Percentiles rank a stretch among this genome's conserved stretches.
Conservation (phyloP, 1,140 invertebrate species). For the Drosophila subobscura region DNA sequence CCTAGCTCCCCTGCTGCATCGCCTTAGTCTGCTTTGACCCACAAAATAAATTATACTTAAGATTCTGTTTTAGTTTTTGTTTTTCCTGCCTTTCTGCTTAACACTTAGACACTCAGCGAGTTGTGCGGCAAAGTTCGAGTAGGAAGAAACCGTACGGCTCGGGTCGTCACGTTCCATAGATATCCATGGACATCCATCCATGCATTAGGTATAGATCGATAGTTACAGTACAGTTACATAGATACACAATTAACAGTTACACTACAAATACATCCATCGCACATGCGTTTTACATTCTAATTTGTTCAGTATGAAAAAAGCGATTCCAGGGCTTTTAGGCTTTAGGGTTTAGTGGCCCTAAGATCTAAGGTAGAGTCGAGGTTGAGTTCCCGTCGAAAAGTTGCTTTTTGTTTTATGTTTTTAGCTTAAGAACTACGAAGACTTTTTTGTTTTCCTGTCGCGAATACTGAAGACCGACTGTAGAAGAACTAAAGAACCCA, state of each 20-base stretch:
- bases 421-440: slow-evolving; percentile 62
- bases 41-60: slow-evolving; percentile 53
- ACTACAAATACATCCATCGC: slow-evolving; percentile 33
- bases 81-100: slow-evolving; percentile 27
- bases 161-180: slow-evolving; percentile 2
- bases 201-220: slow-evolving; percentile 44
- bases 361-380: slow-evolving; percentile 35
- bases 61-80: slow-evolving; percentile 22
- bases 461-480: slow-evolving; percentile 63
- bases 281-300: slow-evolving; percentile 55
- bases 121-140: slow-evolving; percentile 75
- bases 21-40: slow-evolving; percentile 39
- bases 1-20: not conserved
- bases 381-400: slow-evolving; percentile 45
- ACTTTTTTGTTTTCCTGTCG: slow-evolving; percentile 55
- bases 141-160: slow-evolving; percentile 75
- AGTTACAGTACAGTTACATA: slow-evolving; percentile 50
- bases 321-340: slow-evolving; percentile 40
- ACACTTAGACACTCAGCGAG: slow-evolving; percentile 69
- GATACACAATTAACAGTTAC: slow-evolving; percentile 29
- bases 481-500: slow-evolving; percentile 41
- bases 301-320: slow-evolving; percentile 77
- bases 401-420: not conserved
- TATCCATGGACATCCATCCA: slow-evolving; percentile 4
- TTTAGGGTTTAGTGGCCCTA: slow-evolving; percentile 15